These are phyloP conservation scores for Alethe diademata DNA, from an alignment of 2,113 vertebrate species.

Conservation along the genomic window DNA sequence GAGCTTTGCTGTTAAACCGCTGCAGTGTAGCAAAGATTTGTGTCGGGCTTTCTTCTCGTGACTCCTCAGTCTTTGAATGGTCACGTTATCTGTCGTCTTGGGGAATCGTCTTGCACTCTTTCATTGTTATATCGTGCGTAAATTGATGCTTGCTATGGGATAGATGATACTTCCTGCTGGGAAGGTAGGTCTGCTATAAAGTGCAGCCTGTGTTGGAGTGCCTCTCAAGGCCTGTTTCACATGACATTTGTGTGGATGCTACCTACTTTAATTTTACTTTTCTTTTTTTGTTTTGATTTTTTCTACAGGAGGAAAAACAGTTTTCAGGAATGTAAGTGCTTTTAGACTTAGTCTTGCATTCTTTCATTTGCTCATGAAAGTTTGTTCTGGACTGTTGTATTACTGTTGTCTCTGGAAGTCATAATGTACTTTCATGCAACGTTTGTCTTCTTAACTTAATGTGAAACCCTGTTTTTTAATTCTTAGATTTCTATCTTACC, in stretches of 20 bases:
- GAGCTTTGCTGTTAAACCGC: fast-evolving
- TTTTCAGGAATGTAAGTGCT: neutral
- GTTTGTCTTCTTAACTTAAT: neutral
- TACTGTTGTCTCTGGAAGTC: neutral
- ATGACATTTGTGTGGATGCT: neutral
- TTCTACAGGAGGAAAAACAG: neutral
- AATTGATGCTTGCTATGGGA: neutral
- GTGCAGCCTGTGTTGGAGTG: neutral
- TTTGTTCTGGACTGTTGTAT: neutral
- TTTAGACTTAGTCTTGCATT: neutral
- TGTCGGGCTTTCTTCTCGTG: neutral
- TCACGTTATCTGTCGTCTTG: neutral
- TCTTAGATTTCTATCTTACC: neutral
- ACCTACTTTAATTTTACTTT: neutral
- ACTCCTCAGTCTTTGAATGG: neutral
- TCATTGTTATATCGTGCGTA: neutral
- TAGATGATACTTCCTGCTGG: neutral
- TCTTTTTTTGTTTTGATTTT: neutral
- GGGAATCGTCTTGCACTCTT: fast-evolving
- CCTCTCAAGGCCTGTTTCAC: neutral
- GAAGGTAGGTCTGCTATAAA: neutral
- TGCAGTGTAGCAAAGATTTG: fast-evolving
- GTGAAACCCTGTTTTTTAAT: neutral
- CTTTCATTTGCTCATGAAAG: neutral
- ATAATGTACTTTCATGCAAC: neutral